Base-by-base conservation (phyloP, 1,140 invertebrate species). In the Laupala kohalensis region DNA sequence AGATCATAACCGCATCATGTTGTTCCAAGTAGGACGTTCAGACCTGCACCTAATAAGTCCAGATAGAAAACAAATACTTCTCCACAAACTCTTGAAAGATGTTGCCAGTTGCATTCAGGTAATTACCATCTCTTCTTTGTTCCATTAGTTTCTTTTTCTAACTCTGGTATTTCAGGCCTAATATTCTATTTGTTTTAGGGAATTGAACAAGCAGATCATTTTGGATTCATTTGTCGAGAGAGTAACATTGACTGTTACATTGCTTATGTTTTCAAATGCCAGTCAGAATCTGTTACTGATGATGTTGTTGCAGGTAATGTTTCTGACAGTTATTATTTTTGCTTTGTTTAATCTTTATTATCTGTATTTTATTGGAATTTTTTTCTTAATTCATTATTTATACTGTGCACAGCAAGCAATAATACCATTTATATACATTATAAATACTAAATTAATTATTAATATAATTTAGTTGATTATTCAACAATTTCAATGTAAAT, bases 181-280 rank as follows among this genome's bases (percentile, higher is more conserved):
- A n/a, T n/a, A n/a, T n/a, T n/a, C n/a, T n/a, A n/a, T n/a, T n/a
- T n/a, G n/a, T n/a, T n/a, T n/a, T n/a, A 92, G 83, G 96, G 96
- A 0, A 80, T 90, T 6, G 84, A 86, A 73, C 87, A 90, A 76
- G 82, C 86, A 25, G 94, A 96, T 72, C 92, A 97, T 77, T 97
- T 97, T 81, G 95, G 95, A 0, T 95, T 98, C 76, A 95, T 97
- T 62, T 94, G 92, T 74, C 84, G 89, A 24, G 94, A 96, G 78
- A 78, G 84, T 0, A 83, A 84, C 24, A 81, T 84, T 23, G 87
- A 89, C 65, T 82, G 80, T 53, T 95, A 91, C 77, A 89, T 93
- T 13, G 93, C 92, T 25, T 95, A 94, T 77, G 87, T 97, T 26
- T 95, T 97, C 79, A 92, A 92, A 78, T 97, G 95, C 79, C 90